Conservation (phyloP, 2,113 vertebrate genomes). For the Smithornis capensis region DNA sequence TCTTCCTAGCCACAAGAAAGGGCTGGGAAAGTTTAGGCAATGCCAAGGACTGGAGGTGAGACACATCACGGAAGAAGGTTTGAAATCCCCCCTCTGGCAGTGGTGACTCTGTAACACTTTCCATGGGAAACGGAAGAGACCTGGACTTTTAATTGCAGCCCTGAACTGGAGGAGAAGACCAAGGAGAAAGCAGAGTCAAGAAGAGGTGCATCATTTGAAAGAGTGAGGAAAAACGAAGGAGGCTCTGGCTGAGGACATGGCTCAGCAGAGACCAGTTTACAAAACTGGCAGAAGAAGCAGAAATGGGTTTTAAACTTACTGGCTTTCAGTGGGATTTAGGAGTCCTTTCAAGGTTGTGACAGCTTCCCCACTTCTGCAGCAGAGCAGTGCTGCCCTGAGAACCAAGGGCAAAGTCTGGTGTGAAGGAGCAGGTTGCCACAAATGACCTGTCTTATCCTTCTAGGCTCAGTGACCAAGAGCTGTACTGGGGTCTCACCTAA, state of each 20-base stretch:
- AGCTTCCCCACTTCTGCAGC: background rate
- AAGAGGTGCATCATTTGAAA: background rate
- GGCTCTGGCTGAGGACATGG: background rate
- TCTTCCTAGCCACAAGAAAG: constrained; percentile 63
- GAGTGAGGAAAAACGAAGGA: background rate
- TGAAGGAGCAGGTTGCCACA: background rate
- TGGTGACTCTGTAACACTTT: background rate
- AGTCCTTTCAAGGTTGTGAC: background rate
- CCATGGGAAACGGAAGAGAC: constrained; percentile 49
- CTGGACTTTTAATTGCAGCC: constrained; percentile 27
- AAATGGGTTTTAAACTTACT: background rate
- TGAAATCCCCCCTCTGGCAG: constrained; percentile 58
- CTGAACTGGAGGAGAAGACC: constrained; percentile 7
- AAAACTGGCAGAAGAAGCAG: background rate
- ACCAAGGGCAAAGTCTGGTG: background rate
- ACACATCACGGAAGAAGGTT: constrained; percentile 27
- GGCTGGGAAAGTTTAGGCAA: constrained; percentile 45
- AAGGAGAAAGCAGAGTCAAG: background rate
- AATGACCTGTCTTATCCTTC: background rate
- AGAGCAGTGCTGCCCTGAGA: accelerated
- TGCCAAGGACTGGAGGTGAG: constrained; percentile 47
- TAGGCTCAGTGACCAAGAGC: background rate
- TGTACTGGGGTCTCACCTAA: background rate
- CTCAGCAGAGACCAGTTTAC: background rate
- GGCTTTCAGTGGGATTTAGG: background rate